Base-by-base conservation (phyloP, 2,888 invertebrate species). In the Parasteatoda lunata region DNA sequence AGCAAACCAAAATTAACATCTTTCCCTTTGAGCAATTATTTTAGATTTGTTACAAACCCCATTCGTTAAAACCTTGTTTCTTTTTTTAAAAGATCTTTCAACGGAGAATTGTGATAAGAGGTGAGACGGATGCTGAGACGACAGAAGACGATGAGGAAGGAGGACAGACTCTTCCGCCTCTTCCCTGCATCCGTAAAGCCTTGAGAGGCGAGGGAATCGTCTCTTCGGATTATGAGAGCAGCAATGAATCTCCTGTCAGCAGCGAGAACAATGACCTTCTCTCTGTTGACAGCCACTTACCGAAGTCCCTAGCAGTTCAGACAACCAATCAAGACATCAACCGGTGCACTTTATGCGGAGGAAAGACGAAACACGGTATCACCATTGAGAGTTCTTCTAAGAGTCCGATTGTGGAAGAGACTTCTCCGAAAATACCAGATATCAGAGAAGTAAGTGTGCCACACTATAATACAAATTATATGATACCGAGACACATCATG, bases 201-300 rank as follows among this genome's bases (percentile, higher is more conserved):
- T 89, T 89, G 69, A 79, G 70, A 48, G 70, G 78, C n/a, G 72
- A 80, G 15, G 80, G 80, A 47, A 64, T 80, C 72, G 85, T 89
- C 70, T 90, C 90, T 9, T 90, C 91, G 11, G 91, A 90, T 79
- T 91, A 90, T 88, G 92, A 93, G 89, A 92, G 92, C 90, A 92
- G 88, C 77, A 90, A 91, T 86, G 92, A 92, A 89, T 92, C 92
- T 4, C 92, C 92, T 8, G 92, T 92, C 90, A 92, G 88, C 77
- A 85, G 88, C 66, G 89, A 87, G 77, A 87, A 87, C 70, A 87
- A 89, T 49, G 87, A 89, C 69, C 68, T 77, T 47, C 48, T 81
- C 15, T 65, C 70, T 9, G 77, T 45, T 5, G 76, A 66, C 4
- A 71, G 72, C 52, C 83, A 73, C 13, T 47, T 85, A 5, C 66